Conservation (phyloP, 2,113 vertebrate genomes). For the Alouatta palliata region DNA sequence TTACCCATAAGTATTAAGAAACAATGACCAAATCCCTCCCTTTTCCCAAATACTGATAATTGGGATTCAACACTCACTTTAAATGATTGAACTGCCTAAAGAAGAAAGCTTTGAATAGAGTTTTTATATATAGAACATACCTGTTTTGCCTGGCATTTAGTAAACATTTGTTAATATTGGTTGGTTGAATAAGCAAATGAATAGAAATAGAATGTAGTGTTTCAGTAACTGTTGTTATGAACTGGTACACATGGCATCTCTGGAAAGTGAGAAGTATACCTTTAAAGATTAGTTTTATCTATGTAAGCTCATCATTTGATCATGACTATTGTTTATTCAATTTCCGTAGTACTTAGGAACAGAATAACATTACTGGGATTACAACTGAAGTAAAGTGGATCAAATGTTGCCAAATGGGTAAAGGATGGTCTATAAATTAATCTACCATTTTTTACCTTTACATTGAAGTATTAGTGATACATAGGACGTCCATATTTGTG, state of each 20-base stretch:
- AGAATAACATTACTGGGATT: constrained; percentile 9
- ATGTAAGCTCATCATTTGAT: neutral
- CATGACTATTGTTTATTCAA: neutral
- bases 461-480: constrained; percentile 82
- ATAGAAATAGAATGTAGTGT: neutral
- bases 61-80: neutral
- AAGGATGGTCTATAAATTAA: constrained; percentile 44
- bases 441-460: constrained; percentile 75
- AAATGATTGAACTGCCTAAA: neutral
- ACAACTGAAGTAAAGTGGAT: neutral
- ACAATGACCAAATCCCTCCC: neutral
- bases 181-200: neutral
- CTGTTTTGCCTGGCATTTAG: neutral
- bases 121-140: neutral
- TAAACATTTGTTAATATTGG: neutral
- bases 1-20: neutral
- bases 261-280: neutral
- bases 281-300: constrained; percentile 1
- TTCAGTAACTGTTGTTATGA: neutral
- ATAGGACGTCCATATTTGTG: constrained; percentile 75
- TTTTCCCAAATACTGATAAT: neutral
- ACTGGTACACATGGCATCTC: neutral
- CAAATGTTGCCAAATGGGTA: constrained; percentile 8
- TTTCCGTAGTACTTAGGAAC: constrained; percentile 21
- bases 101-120: neutral